Conservation (phyloP, 1,140 invertebrate species). For the Drosophila cardini region DNA sequence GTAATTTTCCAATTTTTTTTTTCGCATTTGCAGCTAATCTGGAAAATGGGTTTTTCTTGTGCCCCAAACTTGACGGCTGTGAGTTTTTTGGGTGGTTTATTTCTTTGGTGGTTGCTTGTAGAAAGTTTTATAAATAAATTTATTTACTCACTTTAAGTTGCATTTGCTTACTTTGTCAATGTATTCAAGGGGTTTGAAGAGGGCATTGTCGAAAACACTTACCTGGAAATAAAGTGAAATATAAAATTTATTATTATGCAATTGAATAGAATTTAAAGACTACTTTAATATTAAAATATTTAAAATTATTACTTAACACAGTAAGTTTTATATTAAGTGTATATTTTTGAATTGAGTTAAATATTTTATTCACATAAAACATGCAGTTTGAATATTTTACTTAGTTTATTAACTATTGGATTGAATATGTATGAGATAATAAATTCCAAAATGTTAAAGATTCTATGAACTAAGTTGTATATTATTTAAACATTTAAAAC, state of each 20-base stretch:
- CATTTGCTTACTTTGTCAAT: slow-evolving; percentile 64
- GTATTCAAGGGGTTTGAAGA: slow-evolving; percentile 20
- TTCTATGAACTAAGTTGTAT: no score
- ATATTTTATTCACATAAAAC: not conserved
- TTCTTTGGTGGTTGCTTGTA: slow-evolving; percentile 26
- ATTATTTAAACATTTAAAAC: no score
- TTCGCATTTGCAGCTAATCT: slow-evolving; percentile 74
- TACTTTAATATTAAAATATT: not conserved
- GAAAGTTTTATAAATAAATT: slow-evolving; percentile 23
- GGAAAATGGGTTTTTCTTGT: slow-evolving; percentile 70
- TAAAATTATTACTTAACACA: not conserved
- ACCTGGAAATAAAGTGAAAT: slow-evolving; percentile 54
- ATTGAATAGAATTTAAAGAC: not conserved
- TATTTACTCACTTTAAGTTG: slow-evolving; percentile 67
- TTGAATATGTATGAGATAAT: no score
- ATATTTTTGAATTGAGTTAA: not conserved
- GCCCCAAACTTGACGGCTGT: slow-evolving; percentile 5
- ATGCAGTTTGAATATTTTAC: not conserved
- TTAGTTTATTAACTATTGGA: no score
- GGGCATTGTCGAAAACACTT: slow-evolving; percentile 50
- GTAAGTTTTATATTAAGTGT: not conserved
- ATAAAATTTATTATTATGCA: slow-evolving; percentile 22
- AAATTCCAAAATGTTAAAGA: no score
- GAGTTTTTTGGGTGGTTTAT: slow-evolving; percentile 11
- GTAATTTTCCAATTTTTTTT: slow-evolving; percentile 81